Conservation (phyloP, 2,113 vertebrate genomes). For the Nothoprocta pentlandii region DNA sequence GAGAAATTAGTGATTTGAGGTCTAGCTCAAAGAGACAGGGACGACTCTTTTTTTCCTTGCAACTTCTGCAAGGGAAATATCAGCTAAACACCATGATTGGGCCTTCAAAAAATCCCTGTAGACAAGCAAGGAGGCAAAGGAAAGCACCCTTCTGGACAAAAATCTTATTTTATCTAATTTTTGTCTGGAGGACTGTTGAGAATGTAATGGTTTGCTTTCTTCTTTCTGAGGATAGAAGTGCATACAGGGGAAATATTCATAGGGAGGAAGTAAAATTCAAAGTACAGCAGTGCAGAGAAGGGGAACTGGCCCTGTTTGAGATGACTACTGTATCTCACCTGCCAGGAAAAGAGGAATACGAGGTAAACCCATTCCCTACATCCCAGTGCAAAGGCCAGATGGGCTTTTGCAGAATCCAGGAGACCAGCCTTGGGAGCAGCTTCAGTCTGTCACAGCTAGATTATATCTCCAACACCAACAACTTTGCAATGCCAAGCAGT, state of each 20-base stretch:
- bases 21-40: background rate
- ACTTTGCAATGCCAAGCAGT: fast-evolving
- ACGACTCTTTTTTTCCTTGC: background rate
- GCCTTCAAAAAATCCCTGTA: background rate
- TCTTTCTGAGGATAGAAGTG: background rate
- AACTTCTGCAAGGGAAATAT: background rate
- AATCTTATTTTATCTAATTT: background rate
- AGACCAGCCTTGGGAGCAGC: background rate
- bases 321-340: background rate
- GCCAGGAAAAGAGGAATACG: background rate
- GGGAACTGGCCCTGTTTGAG: background rate
- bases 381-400: background rate
- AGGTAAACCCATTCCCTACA: background rate
- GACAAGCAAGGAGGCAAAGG: background rate
- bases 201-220: background rate
- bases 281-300: background rate
- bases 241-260: background rate
- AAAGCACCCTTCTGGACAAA: background rate
- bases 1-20: background rate
- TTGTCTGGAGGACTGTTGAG: background rate
- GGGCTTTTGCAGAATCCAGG: background rate
- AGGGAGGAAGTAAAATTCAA: background rate
- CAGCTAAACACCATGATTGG: background rate
- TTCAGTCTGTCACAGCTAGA: background rate
- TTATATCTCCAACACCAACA: background rate